phyloP scores from a whole-genome alignment of 2,888 invertebrate genomes.

The Apodemia zela region DNA sequence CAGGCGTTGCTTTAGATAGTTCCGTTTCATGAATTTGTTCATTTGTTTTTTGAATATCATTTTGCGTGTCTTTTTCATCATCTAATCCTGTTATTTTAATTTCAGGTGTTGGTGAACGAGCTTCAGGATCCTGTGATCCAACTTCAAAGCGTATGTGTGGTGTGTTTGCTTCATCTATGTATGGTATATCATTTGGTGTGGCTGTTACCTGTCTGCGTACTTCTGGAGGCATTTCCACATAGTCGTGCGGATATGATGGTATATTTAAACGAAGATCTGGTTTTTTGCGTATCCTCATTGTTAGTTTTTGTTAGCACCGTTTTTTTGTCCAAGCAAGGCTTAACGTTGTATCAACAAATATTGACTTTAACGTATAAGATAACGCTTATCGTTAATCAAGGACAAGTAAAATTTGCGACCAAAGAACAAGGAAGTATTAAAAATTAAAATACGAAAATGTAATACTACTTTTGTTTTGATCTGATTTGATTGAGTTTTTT shows the following conservation, averaged over 20 bases:
- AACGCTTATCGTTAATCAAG: conserved; percentile 30
- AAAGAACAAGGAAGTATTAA: not conserved
- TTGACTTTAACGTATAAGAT: conserved; percentile 21
- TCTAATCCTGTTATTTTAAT: conserved; percentile 44
- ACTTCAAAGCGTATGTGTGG: conserved; percentile 29
- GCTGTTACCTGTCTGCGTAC: conserved; percentile 43
- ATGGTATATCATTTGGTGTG: conserved; percentile 41
- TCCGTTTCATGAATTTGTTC: not conserved
- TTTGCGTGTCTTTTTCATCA: conserved; percentile 31
- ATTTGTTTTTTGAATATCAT: conserved; percentile 32
- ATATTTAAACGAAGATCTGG: conserved; percentile 60
- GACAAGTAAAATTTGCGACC: conserved; percentile 20
- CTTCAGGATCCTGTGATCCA: conserved; percentile 29
- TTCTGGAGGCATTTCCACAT: conserved; percentile 65
- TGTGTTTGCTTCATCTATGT: conserved; percentile 40
- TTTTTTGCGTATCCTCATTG: conserved; percentile 60
- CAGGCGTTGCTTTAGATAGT: conserved; percentile 47
- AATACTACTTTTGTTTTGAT: no score
- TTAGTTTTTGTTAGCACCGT: not conserved
- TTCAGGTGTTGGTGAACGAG: conserved; percentile 56
- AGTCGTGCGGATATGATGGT: conserved; percentile 60
- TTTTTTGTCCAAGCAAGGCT: conserved; percentile 2
- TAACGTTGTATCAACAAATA: conserved; percentile 1
- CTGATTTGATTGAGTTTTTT: no score
- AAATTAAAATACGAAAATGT: not conserved